Base-by-base conservation (phyloP, 2,888 invertebrate species). In the Tricholauxania praeusta region DNA sequence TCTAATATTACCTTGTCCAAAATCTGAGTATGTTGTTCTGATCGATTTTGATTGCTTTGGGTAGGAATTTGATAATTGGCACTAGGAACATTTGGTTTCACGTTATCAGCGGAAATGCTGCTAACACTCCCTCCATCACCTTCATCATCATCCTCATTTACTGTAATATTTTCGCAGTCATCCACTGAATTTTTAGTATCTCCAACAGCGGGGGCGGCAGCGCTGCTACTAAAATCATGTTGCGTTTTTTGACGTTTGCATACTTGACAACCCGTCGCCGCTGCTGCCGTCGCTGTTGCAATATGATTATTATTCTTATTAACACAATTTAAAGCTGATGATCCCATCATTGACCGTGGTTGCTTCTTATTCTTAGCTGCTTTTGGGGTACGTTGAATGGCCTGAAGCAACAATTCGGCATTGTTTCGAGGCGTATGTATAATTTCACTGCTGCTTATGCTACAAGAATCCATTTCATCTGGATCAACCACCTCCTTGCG, bases 401-500 rank as follows among this genome's bases (percentile, higher is more conserved):
- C 90, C 76, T 90, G 89, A 71, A 91, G 81, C 74, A 90, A 79
- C 68, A 89, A 83, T 78, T 90, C 90, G 17, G 89, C 90, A 78
- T 89, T 89, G 81, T 88, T 89, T 52, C 86, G 80, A 48, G 87
- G 85, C 57, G 82, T 81, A 72, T 82, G 82, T 72, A 85, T 84
- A 78, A 84, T 83, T 79, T 80, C 81, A 72, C 78, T 78, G 75
- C 82, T 83, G 78, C 80, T 82, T 59, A 81, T 70, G 74, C 82
- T 84, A 75, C 81, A 80, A 4, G 72, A 75, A 71, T 71, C 71
- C 68, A 64, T 68, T 55, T 76, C 76, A 15, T 74, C 67, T 32
- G 60, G 52, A 28, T 82, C 82, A 63, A 80, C 81, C 77, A 82
- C 65, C 47, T 75, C 77, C 10, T n/a, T 49, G 47, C 39, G 22